Percentiles rank a stretch among this genome's conserved stretches.
phyloP scores from a whole-genome alignment of 2,797 vertebrate genomes.

The Mus caroli region DNA sequence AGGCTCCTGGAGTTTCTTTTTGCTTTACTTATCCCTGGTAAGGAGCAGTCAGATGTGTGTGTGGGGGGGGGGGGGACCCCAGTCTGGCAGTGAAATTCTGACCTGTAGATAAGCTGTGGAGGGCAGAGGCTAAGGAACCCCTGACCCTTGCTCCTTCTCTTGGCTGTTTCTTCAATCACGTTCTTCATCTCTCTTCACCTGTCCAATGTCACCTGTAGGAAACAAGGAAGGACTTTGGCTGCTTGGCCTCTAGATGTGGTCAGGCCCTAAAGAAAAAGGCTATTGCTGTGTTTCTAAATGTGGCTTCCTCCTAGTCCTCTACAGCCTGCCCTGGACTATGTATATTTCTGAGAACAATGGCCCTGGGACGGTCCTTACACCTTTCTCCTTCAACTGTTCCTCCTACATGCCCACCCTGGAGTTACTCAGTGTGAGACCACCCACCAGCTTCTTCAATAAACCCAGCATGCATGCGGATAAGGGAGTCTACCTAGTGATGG shows the following conservation, averaged over 20 bases:
- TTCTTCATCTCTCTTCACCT: background rate
- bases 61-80: background rate
- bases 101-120: background rate
- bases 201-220: background rate
- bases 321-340: constrained; percentile 76
- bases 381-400: constrained; percentile 84
- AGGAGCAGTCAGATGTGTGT: constrained; percentile 54
- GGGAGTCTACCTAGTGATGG: constrained; percentile 63
- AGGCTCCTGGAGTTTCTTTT: constrained; percentile 45
- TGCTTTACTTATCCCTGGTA: constrained; percentile 73
- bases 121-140: background rate
- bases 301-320: constrained; percentile 73
- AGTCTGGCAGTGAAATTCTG: background rate
- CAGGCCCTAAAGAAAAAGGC: background rate
- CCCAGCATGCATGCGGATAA: constrained; percentile 53
- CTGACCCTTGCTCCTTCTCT: constrained; percentile 16
- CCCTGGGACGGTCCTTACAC: background rate
- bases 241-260: background rate
- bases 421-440: constrained; percentile 69
- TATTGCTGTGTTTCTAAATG: background rate
- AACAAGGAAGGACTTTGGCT: background rate
- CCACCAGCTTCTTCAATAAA: constrained; percentile 81
- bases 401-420: constrained; percentile 60
- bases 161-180: background rate
- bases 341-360: constrained; percentile 78